phyloP scores from a whole-genome alignment of 2,797 vertebrate genomes.

The Enteromius fasciolatus region DNA sequence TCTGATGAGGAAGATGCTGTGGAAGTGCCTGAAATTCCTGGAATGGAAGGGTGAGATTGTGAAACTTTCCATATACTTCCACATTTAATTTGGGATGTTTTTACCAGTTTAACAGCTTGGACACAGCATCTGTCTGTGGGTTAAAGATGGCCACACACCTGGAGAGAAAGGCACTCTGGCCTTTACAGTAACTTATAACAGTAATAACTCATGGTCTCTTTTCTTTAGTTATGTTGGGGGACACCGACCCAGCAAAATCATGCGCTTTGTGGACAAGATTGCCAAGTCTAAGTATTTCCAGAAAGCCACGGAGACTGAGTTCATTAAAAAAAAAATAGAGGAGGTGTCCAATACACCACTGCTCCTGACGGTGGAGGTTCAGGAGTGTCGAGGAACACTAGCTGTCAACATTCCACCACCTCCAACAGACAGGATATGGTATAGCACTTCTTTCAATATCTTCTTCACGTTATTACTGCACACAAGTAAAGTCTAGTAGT shows the following conservation, averaged over 20 bases:
- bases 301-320: slow-evolving; percentile 98
- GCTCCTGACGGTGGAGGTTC: slow-evolving; percentile 95
- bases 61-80: not conserved
- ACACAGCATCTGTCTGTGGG: not conserved
- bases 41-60: slow-evolving; percentile 87
- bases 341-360: slow-evolving; percentile 97
- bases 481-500: not conserved
- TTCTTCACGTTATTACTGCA: not conserved
- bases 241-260: slow-evolving; percentile 95
- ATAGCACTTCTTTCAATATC: slow-evolving; percentile 44
- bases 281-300: slow-evolving; percentile 99
- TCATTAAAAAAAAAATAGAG: slow-evolving; percentile 99
- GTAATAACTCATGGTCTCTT: not conserved
- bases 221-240: slow-evolving; percentile 86
- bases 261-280: slow-evolving; percentile 99
- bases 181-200: too few relatives aligned
- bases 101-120: not conserved
- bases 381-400: slow-evolving; percentile 91
- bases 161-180: not conserved
- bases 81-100: not conserved
- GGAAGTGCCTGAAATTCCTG: slow-evolving; percentile 81
- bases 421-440: slow-evolving; percentile 98
- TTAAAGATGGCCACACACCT: not conserved
- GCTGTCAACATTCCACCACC: slow-evolving; percentile 97
- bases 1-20: slow-evolving; percentile 94